These are phyloP conservation scores for Clarias batrachus DNA, from an alignment of 2,113 vertebrate species.

Conservation along the genomic window DNA sequence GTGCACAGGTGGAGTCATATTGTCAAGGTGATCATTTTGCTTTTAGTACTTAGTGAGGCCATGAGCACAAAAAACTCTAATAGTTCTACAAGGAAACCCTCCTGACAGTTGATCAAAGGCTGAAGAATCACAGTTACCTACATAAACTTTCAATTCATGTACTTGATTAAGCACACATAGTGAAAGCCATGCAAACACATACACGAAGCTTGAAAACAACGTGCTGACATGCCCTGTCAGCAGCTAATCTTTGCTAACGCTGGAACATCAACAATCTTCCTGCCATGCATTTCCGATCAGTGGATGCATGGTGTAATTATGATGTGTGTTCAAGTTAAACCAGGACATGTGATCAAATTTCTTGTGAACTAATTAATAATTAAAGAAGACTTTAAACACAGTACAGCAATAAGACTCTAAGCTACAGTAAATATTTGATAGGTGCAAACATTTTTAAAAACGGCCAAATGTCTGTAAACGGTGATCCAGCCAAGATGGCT, in stretches of 20 bases:
- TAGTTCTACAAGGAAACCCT: background rate
- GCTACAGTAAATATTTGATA: too few relatives aligned
- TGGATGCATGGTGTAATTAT: background rate
- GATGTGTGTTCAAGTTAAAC: too few relatives aligned
- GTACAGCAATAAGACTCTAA: too few relatives aligned
- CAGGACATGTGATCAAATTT: too few relatives aligned
- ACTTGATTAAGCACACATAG: conserved; percentile 43
- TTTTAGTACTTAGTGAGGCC: background rate
- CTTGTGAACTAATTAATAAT: too few relatives aligned
- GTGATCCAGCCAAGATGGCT: too few relatives aligned
- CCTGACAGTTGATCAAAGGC: background rate
- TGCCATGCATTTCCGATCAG: background rate
- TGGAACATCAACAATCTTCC: background rate
- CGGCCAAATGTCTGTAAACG: too few relatives aligned
- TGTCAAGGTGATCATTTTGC: background rate
- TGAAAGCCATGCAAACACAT: conserved; percentile 16
- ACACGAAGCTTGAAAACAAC: background rate
- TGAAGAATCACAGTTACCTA: background rate
- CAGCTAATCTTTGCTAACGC: background rate
- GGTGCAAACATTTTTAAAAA: too few relatives aligned
- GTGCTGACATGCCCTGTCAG: conserved; percentile 17
- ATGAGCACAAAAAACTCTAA: background rate
- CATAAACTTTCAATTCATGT: conserved; percentile 36
- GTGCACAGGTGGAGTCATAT: background rate
- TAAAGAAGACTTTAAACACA: too few relatives aligned